Evolutionary conservation across 2,797 vertebrate species (phyloP).

Genomic region (Rallus crepitans): DNA sequence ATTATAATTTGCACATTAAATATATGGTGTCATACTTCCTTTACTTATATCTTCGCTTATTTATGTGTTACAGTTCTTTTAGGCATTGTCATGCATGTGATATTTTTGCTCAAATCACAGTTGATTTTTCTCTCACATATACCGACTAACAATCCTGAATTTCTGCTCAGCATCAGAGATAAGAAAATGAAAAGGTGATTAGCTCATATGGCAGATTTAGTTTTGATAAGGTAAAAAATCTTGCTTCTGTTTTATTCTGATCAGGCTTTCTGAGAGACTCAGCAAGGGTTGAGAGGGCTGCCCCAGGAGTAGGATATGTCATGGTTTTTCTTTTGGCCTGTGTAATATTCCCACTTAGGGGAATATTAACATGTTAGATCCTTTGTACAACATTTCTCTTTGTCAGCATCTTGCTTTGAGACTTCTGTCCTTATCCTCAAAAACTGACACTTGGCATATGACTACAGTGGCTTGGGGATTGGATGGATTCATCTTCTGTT

Average conservation of each 20-base stretch:
- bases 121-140: neutral
- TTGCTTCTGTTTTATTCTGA: constrained; percentile 11
- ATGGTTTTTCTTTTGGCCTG: constrained; percentile 13
- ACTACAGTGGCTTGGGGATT: constrained; percentile 26
- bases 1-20: neutral
- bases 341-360: constrained; percentile 34
- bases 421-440: constrained; percentile 22
- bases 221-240: neutral
- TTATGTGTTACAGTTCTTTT: neutral
- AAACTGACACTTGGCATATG: constrained; percentile 37
- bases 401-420: constrained; percentile 64
- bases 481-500: constrained; percentile 44
- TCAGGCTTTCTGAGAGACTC: neutral
- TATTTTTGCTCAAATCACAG: neutral
- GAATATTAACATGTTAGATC: constrained; percentile 48
- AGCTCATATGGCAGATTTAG: neutral
- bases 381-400: constrained; percentile 58
- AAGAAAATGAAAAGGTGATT: neutral
- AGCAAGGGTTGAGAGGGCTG: neutral
- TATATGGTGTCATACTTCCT: neutral
- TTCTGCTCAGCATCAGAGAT: neutral
- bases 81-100: neutral
- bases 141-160: neutral
- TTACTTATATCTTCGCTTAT: neutral
- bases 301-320: neutral